phyloP scores from a whole-genome alignment of 2,888 invertebrate species.

The Stenurella melanura region DNA sequence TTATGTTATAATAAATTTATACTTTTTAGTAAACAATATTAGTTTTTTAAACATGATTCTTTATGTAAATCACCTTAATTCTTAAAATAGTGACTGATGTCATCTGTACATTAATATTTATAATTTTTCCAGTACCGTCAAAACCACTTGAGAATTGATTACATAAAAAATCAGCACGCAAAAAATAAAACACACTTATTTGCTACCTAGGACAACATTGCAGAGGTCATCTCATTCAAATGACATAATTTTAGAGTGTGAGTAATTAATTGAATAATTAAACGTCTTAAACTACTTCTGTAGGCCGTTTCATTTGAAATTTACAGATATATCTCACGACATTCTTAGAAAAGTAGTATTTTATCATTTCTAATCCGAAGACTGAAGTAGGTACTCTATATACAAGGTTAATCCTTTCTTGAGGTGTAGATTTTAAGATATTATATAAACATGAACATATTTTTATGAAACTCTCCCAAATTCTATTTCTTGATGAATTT shows the following conservation, averaged over 20 bases:
- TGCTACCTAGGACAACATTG: background rate
- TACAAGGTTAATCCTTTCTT: too few relatives aligned
- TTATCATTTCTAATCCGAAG: background rate
- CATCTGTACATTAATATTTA: constrained; percentile 34
- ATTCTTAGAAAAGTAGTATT: background rate
- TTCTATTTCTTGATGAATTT: too few relatives aligned
- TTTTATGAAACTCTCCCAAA: too few relatives aligned
- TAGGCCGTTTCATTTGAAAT: background rate
- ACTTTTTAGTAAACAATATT: constrained; percentile 10
- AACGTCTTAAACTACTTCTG: background rate
- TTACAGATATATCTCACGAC: background rate
- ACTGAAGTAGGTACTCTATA: too few relatives aligned
- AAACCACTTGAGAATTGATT: constrained; percentile 40
- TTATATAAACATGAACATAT: too few relatives aligned
- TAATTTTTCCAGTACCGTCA: constrained; percentile 36
- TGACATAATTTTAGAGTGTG: background rate
- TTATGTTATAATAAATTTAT: constrained; percentile 18
- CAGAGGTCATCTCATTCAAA: background rate
- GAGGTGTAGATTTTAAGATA: too few relatives aligned
- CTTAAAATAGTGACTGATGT: constrained; percentile 34
- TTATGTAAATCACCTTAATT: constrained; percentile 21
- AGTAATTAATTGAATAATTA: background rate
- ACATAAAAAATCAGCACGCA: constrained; percentile 38
- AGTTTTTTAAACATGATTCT: constrained; percentile 8
- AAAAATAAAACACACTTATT: background rate